Evolutionary conservation across 2,888 invertebrate species (phyloP), one percentile per base, ranked within the genome.

Genomic region (Ophraella communa): DNA sequence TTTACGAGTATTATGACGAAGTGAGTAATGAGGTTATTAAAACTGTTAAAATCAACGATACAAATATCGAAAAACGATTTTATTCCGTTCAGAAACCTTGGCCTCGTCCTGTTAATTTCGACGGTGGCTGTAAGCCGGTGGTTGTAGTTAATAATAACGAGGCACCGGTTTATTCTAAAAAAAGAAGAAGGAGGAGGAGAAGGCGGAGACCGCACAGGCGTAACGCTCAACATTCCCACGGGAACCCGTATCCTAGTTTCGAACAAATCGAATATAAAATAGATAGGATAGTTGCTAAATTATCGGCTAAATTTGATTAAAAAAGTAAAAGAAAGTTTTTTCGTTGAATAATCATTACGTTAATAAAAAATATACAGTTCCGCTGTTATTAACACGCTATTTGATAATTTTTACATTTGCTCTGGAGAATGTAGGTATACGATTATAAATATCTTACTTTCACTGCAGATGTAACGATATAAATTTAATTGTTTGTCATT

Each of bases 1-100:
- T 56, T 33, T 49, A 64, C 21, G 60, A 60, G 42, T 60, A 60
- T 64, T 59, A 60, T 44, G 56, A 60, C 52, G 56, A 64, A 23
- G 49, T 35, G 21, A 5, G 2, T 52, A 21, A 30, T 23, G 47
- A 49, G 39, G 44, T 23, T 24, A 1, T 51, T n/a, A 39, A 35
- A 30, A 11, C 1, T 44, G 14, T 18, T n/a, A 54, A 49, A 47
- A 27, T 33, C 5, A 51, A 51, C 24, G 27, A 21, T 21, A 14
- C 27, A 24, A 17, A 51, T 27, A 14, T 39, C 17, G 24, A 24
- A 14, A 51, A 27, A 27, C n/a, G 49, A 11, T 51, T 24, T 17
- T 27, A 51, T 27, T 11, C 47, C 21, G n/a, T 20, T 11, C 47
- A 18, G 5, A 14, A 51, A 17, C 21, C 20, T 45, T n/a, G n/a